Evolutionary conservation across 2,113 vertebrate genomes (phyloP), one percentile per base, ranked within the genome.

Genomic region (Megaceryle torquata): DNA sequence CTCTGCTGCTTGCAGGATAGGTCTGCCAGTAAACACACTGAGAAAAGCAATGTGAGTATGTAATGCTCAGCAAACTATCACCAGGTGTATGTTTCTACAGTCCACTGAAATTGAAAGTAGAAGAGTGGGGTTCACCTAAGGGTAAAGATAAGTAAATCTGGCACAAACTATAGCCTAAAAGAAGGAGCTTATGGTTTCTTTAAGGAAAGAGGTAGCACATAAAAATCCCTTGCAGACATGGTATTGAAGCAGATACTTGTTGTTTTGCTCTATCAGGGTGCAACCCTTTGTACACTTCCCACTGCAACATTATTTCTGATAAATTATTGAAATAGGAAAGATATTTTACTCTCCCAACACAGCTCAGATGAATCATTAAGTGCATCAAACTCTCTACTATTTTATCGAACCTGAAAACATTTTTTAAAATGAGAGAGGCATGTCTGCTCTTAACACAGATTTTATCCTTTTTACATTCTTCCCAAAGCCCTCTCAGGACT

Each of bases 281-380:
- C n/a, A 91, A 53, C n/a, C 39, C 68, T 80, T 82, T 17, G 41
- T 83, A 26, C 61, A 28, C 39, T 88, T 93, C 50, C 37, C n/a
- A 65, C 72, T 83, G 51, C 35, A 88, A 68, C 69, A 61, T 91
- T 86, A 89, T 91, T 95, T 96, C 76, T 88, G 79, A 82, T 97
- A 54, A 94, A 96, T 97, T 91, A 95, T 96, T 97, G 90, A 96
- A 75, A 24, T 26, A 33, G 63, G 48, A 80, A 91, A 59, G 82
- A 76, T 91, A 79, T 76, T 85, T 89, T 64, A 72, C 71, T 35
- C 60, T 88, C 51, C 75, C 70, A 46, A 31, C n/a, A 51, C 83
- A 75, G 46, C 85, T 95, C 85, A 82, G 50, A 87, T 4, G 1
- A 87, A 90, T 94, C 70, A 83, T 93, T 87, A 88, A 95, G 71